Percentiles rank a stretch among this genome's conserved stretches.
Conservation (phyloP, 2,113 vertebrate genomes). For the Phyllostomus hastatus region DNA sequence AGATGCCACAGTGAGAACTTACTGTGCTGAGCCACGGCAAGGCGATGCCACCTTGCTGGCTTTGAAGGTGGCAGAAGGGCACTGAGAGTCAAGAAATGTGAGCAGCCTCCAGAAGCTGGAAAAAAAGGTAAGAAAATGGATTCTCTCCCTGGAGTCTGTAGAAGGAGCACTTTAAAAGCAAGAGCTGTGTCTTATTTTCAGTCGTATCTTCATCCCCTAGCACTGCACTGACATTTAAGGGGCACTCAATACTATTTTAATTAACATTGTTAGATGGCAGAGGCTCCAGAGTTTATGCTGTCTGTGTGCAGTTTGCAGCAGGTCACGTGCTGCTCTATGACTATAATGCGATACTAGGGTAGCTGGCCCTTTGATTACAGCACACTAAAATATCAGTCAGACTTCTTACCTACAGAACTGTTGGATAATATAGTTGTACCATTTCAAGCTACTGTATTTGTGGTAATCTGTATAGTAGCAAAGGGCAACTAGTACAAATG, state of each 20-base stretch:
- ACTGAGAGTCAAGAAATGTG: neutral
- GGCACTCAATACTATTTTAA: neutral
- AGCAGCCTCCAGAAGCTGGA: neutral
- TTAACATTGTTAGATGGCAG: neutral
- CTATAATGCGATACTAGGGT: neutral
- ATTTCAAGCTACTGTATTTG: neutral
- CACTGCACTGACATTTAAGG: neutral
- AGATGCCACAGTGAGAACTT: neutral
- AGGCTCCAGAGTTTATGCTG: neutral
- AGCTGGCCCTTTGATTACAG: neutral
- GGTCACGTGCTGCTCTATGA: neutral
- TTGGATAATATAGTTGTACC: neutral
- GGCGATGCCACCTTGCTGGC: too few relatives aligned
- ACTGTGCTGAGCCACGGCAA: neutral
- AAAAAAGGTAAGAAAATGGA: neutral
- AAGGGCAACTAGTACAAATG: neutral
- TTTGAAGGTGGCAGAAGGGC: neutral
- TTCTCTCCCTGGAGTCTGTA: neutral
- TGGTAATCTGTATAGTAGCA: neutral
- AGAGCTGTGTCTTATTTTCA: neutral
- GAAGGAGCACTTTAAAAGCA: neutral
- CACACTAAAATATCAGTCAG: fast-evolving
- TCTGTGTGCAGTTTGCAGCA: neutral
- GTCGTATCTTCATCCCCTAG: neutral
- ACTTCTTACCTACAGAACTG: neutral